phyloP scores from a whole-genome alignment of 2,113 vertebrate genomes.

The Gymnogyps californianus region DNA sequence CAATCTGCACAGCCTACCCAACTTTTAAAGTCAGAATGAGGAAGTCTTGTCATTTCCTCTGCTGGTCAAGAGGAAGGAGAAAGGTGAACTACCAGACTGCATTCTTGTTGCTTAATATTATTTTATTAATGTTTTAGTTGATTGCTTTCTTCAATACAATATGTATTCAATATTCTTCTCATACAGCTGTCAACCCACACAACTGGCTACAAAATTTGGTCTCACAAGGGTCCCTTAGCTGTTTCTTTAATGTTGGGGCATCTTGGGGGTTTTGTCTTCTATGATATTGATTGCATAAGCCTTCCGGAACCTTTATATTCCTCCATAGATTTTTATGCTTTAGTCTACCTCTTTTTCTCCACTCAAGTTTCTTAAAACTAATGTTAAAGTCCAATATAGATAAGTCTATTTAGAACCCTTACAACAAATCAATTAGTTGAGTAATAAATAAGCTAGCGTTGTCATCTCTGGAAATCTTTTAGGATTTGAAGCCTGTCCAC shows the following conservation, averaged over 20 bases:
- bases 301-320: background rate
- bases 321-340: background rate
- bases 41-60: background rate
- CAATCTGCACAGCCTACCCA: background rate
- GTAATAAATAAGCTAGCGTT: background rate
- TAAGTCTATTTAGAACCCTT: background rate
- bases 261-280: background rate
- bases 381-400: too few relatives aligned
- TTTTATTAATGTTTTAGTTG: background rate
- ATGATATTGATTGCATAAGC: background rate
- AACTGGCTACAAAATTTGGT: background rate
- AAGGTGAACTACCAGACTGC: background rate
- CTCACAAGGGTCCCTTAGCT: background rate
- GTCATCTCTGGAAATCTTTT: background rate
- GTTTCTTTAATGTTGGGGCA: accelerated
- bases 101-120: background rate
- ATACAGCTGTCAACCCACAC: background rate
- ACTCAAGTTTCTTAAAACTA: background rate
- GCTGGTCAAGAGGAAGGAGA: background rate
- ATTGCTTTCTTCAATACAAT: background rate
- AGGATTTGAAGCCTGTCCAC: background rate
- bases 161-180: background rate
- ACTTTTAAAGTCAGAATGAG: background rate
- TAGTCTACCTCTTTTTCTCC: background rate
- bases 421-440: background rate